Evolutionary conservation across 2,888 invertebrate genomes (phyloP), one percentile per base, ranked within the genome.

Genomic region (Epistrophella euchroma): DNA sequence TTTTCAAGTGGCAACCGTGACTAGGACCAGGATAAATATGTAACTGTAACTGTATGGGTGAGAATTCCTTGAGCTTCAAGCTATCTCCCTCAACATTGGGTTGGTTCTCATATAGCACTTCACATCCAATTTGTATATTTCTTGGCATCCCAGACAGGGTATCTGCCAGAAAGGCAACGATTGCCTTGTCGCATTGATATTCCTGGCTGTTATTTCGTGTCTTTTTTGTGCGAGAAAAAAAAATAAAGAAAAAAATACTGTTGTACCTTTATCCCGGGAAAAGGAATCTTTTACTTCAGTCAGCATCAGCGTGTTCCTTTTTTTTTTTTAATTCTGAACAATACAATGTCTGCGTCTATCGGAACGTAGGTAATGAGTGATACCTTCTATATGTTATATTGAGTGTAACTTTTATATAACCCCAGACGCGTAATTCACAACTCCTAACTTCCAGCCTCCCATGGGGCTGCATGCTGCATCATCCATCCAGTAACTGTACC

Each of bases 181-280:
- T 60, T 73, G 60, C 60, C 73, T 73, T 17, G 60, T 37, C 60
- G n/a, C 60, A 15, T 73, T 73, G 60, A 32, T 60, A 50, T 60
- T 11, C 60, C 25, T 35, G 60, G 32, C 17, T 55, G 11, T 19
- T 35, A 13, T 55, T 28, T 9, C 19, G 58, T 47, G 15, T 66
- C 50, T 43, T 13, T 4, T 28, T 9, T 35, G 25, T 35, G 35
- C 11, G 32, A 19, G 7, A 28, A 17, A 25, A 15, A 55, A 25
- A 28, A 28, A 25, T 15, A 15, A n/a, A n/a, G n/a, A 15, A 9
- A 58, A 58, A 58, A 35, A 58, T 3, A n/a, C n/a, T 13, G 25
- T 3, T 25, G 2, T 25, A 52, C 2, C 3, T 15, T 17, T 32
- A 52, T 4, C 19, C 58, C 58, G 35, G 58, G 19, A 58, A 35